These are phyloP conservation scores for Moxostoma hubbsi DNA, from an alignment of 2,797 vertebrate species.

Conservation along the genomic window DNA sequence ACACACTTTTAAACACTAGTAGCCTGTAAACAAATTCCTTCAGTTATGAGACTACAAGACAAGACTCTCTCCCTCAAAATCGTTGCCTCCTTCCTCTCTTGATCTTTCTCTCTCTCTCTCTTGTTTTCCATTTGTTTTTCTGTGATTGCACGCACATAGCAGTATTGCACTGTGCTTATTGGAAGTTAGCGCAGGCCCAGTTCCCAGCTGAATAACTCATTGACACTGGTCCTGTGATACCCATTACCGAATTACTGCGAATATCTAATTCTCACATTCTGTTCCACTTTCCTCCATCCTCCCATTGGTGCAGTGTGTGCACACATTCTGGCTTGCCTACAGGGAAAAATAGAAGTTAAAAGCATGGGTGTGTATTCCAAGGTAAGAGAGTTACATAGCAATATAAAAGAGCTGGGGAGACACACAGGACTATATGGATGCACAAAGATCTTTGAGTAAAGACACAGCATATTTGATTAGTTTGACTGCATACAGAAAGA, in stretches of 20 bases:
- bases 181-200: slow-evolving; percentile 45
- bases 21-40: slow-evolving; percentile 46
- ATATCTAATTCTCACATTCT: slow-evolving; percentile 41
- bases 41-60: slow-evolving; percentile 36
- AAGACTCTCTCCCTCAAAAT: slow-evolving; percentile 45
- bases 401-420: slow-evolving; percentile 42
- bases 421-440: slow-evolving; percentile 35
- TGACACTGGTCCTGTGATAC: slow-evolving; percentile 56
- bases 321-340: slow-evolving; percentile 29
- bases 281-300: slow-evolving; percentile 43
- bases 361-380: slow-evolving; percentile 43
- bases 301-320: slow-evolving; percentile 23
- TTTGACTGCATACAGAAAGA: background rate
- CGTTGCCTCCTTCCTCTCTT: slow-evolving; percentile 1
- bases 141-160: slow-evolving; percentile 42
- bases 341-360: slow-evolving; percentile 31
- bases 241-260: slow-evolving; percentile 55
- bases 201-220: slow-evolving; percentile 54
- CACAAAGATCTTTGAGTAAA: slow-evolving; percentile 7
- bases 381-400: slow-evolving; percentile 49
- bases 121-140: slow-evolving; percentile 21
- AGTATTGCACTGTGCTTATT: slow-evolving; percentile 23
- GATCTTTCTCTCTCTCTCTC: background rate
- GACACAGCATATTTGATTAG: background rate
- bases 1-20: slow-evolving; percentile 25